Percentiles rank a stretch among this genome's conserved stretches.
Conservation (phyloP, 2,888 invertebrate genomes). For the Nycteola revayana region DNA sequence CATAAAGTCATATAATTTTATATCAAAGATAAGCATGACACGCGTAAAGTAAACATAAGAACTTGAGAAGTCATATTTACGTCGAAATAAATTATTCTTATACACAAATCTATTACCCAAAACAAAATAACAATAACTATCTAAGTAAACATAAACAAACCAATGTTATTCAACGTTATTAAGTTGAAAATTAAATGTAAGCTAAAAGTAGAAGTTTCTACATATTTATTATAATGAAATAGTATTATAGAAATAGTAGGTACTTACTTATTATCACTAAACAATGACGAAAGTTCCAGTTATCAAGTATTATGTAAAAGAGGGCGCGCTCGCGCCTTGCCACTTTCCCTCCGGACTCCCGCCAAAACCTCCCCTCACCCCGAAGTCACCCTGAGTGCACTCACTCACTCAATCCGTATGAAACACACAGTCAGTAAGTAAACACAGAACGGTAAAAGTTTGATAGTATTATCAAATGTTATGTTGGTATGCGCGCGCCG, state of each 20-base stretch:
- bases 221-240: not conserved
- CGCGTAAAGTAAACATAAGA: slow-evolving; percentile 31
- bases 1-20: slow-evolving; percentile 27
- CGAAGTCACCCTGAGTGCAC: slow-evolving; percentile 36
- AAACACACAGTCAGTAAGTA: slow-evolving; percentile 47
- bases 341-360: slow-evolving; percentile 62
- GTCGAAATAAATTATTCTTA: slow-evolving; percentile 11
- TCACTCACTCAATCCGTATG: slow-evolving; percentile 39
- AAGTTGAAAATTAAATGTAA: too few species aligned
- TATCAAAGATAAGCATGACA: slow-evolving; percentile 29
- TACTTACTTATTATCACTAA: slow-evolving; percentile 77
- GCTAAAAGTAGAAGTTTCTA: too few species aligned
- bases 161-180: too few species aligned
- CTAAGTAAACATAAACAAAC: slow-evolving; percentile 10
- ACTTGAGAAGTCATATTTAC: slow-evolving; percentile 9
- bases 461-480: slow-evolving; percentile 37
- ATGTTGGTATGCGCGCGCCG: slow-evolving; percentile 55
- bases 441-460: slow-evolving; percentile 49
- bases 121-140: not conserved
- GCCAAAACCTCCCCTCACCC: slow-evolving; percentile 43
- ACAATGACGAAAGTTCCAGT: slow-evolving; percentile 67
- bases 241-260: slow-evolving; percentile 32
- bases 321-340: slow-evolving; percentile 46
- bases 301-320: slow-evolving; percentile 67
- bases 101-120: not conserved